Conservation (phyloP, 2,888 invertebrate genomes). For the Brenthis ino region DNA sequence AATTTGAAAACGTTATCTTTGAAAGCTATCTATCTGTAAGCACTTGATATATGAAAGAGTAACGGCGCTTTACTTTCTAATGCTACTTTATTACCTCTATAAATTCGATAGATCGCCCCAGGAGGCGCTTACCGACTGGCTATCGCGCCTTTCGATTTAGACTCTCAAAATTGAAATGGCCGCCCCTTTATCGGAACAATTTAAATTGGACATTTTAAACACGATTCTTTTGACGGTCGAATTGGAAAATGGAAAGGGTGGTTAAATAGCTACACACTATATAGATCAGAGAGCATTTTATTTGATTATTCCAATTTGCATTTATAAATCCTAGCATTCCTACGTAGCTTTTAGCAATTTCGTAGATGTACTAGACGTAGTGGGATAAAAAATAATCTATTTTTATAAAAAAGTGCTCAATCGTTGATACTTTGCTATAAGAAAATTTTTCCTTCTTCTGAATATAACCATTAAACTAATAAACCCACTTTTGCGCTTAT, state of each 20-base stretch:
- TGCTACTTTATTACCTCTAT: constrained; percentile 75
- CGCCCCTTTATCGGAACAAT: constrained; percentile 68
- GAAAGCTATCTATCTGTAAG: constrained; percentile 9
- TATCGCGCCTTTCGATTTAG: constrained; percentile 74
- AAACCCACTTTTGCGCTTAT: no score
- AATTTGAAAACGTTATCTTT: no score
- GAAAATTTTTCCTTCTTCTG: no score
- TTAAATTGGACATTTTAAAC: constrained; percentile 74
- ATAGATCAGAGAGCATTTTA: constrained; percentile 1
- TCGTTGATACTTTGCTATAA: no score
- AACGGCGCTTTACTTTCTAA: constrained; percentile 57
- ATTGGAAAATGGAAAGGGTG: constrained; percentile 29
- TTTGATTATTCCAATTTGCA: background rate
- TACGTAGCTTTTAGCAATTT: background rate
- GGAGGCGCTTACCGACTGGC: constrained; percentile 71
- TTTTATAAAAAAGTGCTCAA: no score
- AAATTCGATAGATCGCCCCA: constrained; percentile 76
- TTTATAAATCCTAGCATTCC: background rate
- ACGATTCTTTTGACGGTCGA: constrained; percentile 53
- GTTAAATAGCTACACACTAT: constrained; percentile 24
- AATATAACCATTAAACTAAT: no score
- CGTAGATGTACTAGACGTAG: no score
- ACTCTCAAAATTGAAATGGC: constrained; percentile 76
- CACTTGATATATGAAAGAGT: constrained; percentile 30
- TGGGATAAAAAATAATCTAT: no score